Percentiles rank a stretch among this genome's conserved stretches.
Evolutionary conservation across 1,140 invertebrate species (phyloP).

Genomic region (Drosophila kikkawai): DNA sequence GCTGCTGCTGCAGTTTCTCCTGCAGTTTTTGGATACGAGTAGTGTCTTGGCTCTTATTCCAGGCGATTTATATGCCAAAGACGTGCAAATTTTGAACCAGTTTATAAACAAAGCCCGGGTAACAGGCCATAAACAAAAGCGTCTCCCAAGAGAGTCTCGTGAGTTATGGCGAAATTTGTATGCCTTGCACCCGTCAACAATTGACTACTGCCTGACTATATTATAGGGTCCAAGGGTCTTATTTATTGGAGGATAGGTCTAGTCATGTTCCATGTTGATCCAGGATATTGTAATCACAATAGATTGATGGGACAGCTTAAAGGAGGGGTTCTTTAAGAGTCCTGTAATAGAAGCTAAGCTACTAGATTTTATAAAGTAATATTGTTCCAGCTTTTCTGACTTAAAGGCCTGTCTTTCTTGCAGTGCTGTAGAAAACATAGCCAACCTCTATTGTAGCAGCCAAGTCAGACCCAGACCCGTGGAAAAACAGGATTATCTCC

Average conservation of each 20-base stretch:
- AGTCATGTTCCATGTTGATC: constrained; percentile 30
- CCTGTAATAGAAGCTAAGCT: too few relatives aligned
- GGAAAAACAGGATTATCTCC: constrained; percentile 67
- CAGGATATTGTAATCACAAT: constrained; percentile 13
- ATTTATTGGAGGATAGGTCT: constrained; percentile 24
- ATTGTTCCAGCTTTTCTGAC: not conserved
- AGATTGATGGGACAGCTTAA: constrained; percentile 2
- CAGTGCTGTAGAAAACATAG: constrained; percentile 14
- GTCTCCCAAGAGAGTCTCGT: constrained; percentile 18
- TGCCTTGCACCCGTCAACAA: constrained; percentile 67
- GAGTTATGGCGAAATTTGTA: constrained; percentile 75
- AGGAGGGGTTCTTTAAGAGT: not conserved
- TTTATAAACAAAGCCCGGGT: constrained; percentile 74
- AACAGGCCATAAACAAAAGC: constrained; percentile 59
- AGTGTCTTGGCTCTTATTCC: constrained; percentile 41
- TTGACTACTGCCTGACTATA: constrained; percentile 42
- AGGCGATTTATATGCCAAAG: constrained; percentile 68
- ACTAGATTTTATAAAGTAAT: too few relatives aligned
- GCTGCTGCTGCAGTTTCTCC: constrained; percentile 9
- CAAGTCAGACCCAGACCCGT: not conserved
- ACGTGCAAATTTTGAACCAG: constrained; percentile 81
- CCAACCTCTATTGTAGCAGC: constrained; percentile 29
- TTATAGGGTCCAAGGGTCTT: constrained; percentile 31
- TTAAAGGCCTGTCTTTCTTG: not conserved
- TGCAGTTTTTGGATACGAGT: constrained; percentile 35